Conservation (phyloP, 2,113 vertebrate genomes). For the Stigmatopora argus region DNA sequence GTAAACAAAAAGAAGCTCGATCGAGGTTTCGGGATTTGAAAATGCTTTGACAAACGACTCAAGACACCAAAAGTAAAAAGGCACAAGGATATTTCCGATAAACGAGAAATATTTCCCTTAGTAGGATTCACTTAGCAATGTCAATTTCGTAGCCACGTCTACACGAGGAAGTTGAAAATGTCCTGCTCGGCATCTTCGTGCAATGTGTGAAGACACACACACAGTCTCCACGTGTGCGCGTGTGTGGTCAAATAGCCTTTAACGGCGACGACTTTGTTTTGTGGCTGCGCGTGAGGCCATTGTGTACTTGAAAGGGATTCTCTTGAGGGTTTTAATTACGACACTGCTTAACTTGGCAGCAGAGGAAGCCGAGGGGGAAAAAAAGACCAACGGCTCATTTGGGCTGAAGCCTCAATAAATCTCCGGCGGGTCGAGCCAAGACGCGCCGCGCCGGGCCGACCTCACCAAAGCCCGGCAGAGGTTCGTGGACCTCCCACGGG, state of each 20-base stretch:
- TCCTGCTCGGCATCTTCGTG: conserved; percentile 47
- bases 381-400: conserved; percentile 45
- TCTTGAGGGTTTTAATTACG: conserved; percentile 75
- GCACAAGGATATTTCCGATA: too few species aligned
- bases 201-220: conserved; percentile 36
- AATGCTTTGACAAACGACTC: background rate
- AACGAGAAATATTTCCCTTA: too few species aligned
- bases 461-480: background rate
- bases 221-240: conserved; percentile 50
- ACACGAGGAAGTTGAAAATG: conserved; percentile 1
- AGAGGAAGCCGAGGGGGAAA: conserved; percentile 57
- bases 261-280: conserved; percentile 45
- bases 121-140: too few species aligned
- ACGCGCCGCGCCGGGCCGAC: background rate
- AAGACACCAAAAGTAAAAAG: too few species aligned
- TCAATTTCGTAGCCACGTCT: too few species aligned
- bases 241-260: conserved; percentile 27
- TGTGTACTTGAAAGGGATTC: conserved; percentile 75
- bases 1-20: background rate
- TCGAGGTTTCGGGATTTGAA: background rate
- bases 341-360: conserved; percentile 78
- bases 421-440: background rate
- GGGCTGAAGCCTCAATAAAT: conserved; percentile 54
- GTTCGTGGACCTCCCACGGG: background rate
- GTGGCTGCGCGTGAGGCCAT: conserved; percentile 61